Evolutionary conservation across 2,113 vertebrate species (phyloP).

Genomic region (Peromyscus maniculatus): DNA sequence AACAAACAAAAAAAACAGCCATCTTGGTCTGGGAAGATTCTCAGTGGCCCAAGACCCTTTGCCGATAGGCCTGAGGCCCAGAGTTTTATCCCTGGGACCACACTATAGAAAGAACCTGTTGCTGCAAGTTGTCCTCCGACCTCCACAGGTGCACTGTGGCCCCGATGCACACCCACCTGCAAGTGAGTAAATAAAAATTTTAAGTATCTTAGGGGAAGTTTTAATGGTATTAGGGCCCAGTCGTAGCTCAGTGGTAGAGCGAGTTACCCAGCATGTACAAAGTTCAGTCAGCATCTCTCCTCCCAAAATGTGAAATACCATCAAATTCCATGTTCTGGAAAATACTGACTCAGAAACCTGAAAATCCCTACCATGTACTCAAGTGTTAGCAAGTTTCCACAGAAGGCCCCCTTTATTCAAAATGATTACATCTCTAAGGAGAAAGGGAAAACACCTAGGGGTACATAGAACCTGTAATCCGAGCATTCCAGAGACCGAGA

Average conservation of each 20-base stretch:
- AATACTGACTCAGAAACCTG: background rate
- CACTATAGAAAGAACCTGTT: background rate
- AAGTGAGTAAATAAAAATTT: background rate
- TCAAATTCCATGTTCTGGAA: constrained; percentile 42
- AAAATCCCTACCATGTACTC: background rate
- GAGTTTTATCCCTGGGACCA: background rate
- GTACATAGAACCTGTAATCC: background rate
- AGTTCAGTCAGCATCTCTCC: background rate
- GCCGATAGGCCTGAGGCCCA: background rate
- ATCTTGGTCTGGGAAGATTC: background rate
- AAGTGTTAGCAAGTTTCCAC: background rate
- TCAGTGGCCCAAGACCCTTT: background rate
- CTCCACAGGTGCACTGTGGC: background rate
- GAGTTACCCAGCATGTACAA: background rate
- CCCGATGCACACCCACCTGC: background rate
- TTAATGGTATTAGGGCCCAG: background rate
- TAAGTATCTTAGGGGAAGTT: background rate
- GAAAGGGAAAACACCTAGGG: background rate
- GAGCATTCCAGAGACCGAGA: background rate
- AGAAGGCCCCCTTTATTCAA: background rate
- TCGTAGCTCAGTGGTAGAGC: background rate
- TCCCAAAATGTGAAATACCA: background rate
- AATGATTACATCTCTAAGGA: background rate
- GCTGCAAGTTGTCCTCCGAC: background rate
- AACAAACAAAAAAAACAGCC: background rate